These are phyloP conservation scores for Andinoacara biseriatus DNA, from an alignment of 2,113 vertebrate species.

Conservation along the genomic window DNA sequence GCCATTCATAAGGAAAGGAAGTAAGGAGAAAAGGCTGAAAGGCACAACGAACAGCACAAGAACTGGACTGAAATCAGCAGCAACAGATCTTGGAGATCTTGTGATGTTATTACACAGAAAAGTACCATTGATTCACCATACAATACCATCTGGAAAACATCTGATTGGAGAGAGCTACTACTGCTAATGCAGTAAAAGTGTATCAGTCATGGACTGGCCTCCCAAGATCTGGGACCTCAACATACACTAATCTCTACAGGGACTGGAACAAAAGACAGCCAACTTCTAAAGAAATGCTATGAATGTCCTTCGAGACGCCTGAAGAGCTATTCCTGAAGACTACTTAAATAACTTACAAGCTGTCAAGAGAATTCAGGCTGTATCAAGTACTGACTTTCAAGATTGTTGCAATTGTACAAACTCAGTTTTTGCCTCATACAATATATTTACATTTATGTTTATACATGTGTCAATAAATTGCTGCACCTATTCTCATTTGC, in stretches of 20 bases:
- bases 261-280: background rate
- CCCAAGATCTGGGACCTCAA: background rate
- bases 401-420: background rate
- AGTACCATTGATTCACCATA: background rate
- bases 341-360: background rate
- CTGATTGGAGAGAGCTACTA: background rate
- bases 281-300: background rate
- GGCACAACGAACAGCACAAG: no score
- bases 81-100: no score
- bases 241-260: accelerated
- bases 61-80: no score
- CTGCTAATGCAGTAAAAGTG: no score
- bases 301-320: background rate
- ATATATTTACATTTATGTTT: background rate
- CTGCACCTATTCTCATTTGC: background rate
- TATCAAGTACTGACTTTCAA: background rate
- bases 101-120: background rate
- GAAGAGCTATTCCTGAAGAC: background rate
- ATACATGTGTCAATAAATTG: background rate
- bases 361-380: background rate
- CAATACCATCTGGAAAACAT: background rate
- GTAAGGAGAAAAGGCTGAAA: no score
- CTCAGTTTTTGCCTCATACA: background rate
- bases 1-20: no score
- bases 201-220: background rate